Base-by-base conservation (phyloP, 2,113 vertebrate species). In the Nasalis larvatus region DNA sequence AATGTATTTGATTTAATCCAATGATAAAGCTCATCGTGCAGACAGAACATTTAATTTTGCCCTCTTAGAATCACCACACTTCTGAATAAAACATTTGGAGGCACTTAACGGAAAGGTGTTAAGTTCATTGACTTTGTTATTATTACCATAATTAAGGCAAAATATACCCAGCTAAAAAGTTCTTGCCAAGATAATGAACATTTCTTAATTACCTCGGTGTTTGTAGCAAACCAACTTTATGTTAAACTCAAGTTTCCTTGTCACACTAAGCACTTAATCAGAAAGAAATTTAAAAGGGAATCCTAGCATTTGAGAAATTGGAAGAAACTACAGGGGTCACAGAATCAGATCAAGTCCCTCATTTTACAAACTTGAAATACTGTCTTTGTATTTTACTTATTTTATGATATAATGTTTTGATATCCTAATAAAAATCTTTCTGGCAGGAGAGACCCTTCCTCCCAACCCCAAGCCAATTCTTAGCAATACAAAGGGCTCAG, bases 91-190 rank as follows among this genome's bases (percentile, higher is more conserved):
- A 96, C 83, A 97, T 98, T 93, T 52, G 35, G 80, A 97, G 60
- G 56, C 77, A 40, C 49, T 94, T 97, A 97, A 94, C 93, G 89
- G 86, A 95, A 83, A 97, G 86, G 83, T 96, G 66, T 49, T 56
- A 82, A 95, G 83, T 94, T 89, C 94, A 93, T 6, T 93, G 94
- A 89, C 94, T 98, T 96, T 97, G 93, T 96, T 96, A 94, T 94
- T 92, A 97, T 95, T 93, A 95, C 86, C 63, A 89, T 91, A 97
- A 97, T 96, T 95, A 98, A 97, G 93, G 56, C 91, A 89, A 97
- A 97, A 97, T 97, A 97, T 89, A 97, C 91, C 54, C 77, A 66
- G 47, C 85, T 98, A 42, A 94, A 96, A 94, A 95, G 56, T 89
- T 89, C 86, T 94, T 88, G 74, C 94, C 74, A 49, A 93, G 94